Evolutionary conservation across 2,113 vertebrate species (phyloP).

Genomic region (Coregonus clupeaformis): DNA sequence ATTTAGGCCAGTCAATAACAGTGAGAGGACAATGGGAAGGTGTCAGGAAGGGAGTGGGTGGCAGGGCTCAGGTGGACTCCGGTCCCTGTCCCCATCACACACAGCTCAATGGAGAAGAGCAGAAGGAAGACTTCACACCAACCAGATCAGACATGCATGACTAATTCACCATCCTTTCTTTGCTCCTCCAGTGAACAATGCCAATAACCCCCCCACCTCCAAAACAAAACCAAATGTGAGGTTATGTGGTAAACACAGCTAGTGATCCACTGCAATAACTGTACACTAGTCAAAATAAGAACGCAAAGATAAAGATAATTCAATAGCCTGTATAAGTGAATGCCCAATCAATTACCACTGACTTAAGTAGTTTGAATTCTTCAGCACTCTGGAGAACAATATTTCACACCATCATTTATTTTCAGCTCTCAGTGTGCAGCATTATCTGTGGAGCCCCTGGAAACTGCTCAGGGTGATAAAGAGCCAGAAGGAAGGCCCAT

Average conservation of each 20-base stretch:
- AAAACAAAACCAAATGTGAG: no score
- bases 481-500: constrained; percentile 71
- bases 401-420: constrained; percentile 54
- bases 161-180: constrained; percentile 13
- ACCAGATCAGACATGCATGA: constrained; percentile 28
- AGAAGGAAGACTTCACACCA: constrained; percentile 30
- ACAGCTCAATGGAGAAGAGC: neutral
- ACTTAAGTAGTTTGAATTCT: constrained; percentile 45
- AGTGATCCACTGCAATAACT: neutral
- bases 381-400: constrained; percentile 48
- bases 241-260: neutral
- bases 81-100: neutral
- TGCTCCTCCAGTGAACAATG: neutral
- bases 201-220: neutral
- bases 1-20: neutral
- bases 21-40: neutral
- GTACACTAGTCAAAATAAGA: neutral
- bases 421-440: constrained; percentile 49
- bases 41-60: neutral
- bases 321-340: no score
- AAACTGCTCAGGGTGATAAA: constrained; percentile 52
- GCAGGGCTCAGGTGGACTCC: neutral
- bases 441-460: constrained; percentile 36
- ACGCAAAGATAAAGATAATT: no score
- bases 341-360: constrained; percentile 10